Conservation (phyloP, 2,113 vertebrate genomes). For the Myanophis thanlyinensis region DNA sequence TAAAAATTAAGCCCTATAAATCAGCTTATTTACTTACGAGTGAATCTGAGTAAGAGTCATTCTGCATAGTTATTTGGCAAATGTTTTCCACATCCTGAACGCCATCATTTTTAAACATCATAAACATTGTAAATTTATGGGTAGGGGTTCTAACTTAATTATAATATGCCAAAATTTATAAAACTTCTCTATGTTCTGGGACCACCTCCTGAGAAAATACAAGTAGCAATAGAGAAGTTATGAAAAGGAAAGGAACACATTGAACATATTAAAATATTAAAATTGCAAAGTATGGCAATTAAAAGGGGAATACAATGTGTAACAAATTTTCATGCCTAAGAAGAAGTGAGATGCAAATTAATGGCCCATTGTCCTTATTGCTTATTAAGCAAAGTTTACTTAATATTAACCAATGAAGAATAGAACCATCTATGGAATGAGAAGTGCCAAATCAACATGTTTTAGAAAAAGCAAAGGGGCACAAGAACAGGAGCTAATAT, state of each 20-base stretch:
- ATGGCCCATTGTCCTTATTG: not conserved
- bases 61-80: not conserved
- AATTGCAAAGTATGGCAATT: not conserved
- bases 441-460: not conserved
- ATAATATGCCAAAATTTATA: not conserved
- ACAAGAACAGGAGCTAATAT: not conserved
- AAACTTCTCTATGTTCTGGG: not conserved
- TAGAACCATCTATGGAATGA: not conserved
- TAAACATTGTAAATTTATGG: not conserved
- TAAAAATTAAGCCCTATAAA: not conserved
- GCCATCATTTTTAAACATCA: not conserved
- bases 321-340: not conserved
- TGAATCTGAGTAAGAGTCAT: not conserved
- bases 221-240: not conserved
- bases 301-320: not conserved
- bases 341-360: not conserved
- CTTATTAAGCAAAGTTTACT: not conserved
- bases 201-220: not conserved
- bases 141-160: not conserved
- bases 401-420: not conserved
- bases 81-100: not conserved
- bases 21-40: not conserved
- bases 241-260: not conserved
- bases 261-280: not conserved
- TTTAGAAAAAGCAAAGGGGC: not conserved